Evolutionary conservation across 2,797 vertebrate genomes (phyloP).

Genomic region (Acipenser oxyrinchus): DNA sequence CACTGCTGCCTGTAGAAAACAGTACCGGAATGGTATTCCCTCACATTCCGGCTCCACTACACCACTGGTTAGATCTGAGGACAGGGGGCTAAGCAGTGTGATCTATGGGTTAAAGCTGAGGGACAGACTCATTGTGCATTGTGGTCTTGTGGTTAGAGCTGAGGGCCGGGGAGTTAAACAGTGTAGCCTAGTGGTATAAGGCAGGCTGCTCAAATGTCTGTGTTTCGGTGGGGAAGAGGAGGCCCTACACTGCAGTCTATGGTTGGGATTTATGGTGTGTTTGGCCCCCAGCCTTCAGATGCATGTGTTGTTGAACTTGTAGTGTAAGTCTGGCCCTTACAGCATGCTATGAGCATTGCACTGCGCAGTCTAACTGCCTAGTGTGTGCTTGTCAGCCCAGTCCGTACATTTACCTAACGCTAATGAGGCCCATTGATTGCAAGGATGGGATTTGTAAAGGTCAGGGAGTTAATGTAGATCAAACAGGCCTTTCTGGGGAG

Average conservation of each 20-base stretch:
- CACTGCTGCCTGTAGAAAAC: no score
- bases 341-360: no score
- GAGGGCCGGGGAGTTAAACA: no score
- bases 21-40: no score
- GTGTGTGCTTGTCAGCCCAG: conserved; percentile 25
- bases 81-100: no score
- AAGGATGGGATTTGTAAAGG: conserved; percentile 60
- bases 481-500: conserved; percentile 54
- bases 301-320: neutral
- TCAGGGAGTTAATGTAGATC: conserved; percentile 55
- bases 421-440: conserved; percentile 62
- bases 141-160: no score
- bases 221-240: conserved; percentile 4
- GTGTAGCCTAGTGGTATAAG: no score
- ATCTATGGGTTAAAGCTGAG: no score
- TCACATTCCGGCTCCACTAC: no score
- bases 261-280: neutral
- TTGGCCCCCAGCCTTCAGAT: neutral
- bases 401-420: conserved; percentile 56
- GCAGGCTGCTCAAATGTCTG: neutral
- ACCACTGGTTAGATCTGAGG: no score
- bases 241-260: neutral
- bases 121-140: no score
- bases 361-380: neutral
- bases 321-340: neutral